Percentiles rank a stretch among this genome's conserved stretches.
These are phyloP conservation scores for Tinea pellionella DNA, from an alignment of 2,888 invertebrate genomes.

Conservation along the genomic window DNA sequence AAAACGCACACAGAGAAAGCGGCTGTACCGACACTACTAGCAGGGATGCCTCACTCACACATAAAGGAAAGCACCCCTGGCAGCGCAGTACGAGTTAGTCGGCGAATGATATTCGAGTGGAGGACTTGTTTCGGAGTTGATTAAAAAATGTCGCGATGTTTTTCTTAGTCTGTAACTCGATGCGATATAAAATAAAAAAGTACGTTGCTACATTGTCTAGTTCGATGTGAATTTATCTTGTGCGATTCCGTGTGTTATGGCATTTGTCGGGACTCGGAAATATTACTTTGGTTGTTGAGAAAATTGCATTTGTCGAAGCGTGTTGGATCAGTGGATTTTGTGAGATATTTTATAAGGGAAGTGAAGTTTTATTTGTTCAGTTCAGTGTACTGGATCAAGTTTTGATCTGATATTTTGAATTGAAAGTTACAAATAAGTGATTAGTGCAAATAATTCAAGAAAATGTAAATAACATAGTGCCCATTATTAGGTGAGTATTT, in stretches of 20 bases:
- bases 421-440: neutral
- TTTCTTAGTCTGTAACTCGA: neutral
- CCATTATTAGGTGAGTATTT: neutral
- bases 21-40: neutral
- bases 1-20: neutral
- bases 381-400: neutral
- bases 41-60: conserved; percentile 36
- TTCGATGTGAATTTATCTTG: neutral
- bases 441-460: neutral
- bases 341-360: neutral
- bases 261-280: neutral
- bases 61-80: conserved; percentile 35
- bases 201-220: neutral
- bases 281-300: neutral
- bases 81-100: conserved; percentile 44
- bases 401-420: neutral
- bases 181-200: neutral
- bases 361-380: neutral
- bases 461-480: neutral
- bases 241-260: neutral
- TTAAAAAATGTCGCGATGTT: neutral
- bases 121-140: neutral
- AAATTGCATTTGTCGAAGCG: neutral
- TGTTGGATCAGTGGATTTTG: neutral
- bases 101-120: conserved; percentile 13